Conservation (phyloP, 2,888 invertebrate genomes). For the Andrena haemorrhoa region DNA sequence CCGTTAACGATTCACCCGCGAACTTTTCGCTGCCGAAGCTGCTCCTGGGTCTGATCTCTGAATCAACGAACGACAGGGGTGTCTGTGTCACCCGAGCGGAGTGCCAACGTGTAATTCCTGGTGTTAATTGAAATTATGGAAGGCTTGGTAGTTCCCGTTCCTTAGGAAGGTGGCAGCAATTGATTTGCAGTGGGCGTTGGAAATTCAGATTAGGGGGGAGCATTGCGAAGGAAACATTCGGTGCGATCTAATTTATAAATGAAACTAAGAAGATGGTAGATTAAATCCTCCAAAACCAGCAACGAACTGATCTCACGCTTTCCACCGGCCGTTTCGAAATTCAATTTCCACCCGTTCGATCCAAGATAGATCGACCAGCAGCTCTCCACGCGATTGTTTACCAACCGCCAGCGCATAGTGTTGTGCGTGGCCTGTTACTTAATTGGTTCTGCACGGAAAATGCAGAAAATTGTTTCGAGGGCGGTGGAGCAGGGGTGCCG, state of each 20-base stretch:
- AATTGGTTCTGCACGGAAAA: slow-evolving; percentile 46
- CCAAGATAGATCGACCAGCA: neutral
- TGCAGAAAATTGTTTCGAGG: slow-evolving; percentile 31
- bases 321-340: slow-evolving; percentile 19
- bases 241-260: too few species aligned
- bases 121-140: too few species aligned
- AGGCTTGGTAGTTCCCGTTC: too few species aligned
- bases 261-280: neutral
- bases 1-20: slow-evolving; percentile 29
- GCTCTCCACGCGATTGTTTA: slow-evolving; percentile 28
- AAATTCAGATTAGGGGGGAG: too few species aligned
- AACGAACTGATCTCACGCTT: neutral
- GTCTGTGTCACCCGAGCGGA: neutral
- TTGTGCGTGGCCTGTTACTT: slow-evolving; percentile 40
- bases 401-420: neutral
- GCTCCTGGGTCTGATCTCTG: neutral
- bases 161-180: too few species aligned
- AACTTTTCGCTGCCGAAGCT: neutral
- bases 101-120: too few species aligned
- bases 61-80: neutral
- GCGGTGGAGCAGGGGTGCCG: neutral
- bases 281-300: neutral
- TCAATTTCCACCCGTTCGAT: slow-evolving; percentile 29
- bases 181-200: too few species aligned
- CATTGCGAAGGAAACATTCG: too few species aligned